These are phyloP conservation scores for Garra rufa DNA, from an alignment of 2,113 vertebrate species.

Conservation along the genomic window DNA sequence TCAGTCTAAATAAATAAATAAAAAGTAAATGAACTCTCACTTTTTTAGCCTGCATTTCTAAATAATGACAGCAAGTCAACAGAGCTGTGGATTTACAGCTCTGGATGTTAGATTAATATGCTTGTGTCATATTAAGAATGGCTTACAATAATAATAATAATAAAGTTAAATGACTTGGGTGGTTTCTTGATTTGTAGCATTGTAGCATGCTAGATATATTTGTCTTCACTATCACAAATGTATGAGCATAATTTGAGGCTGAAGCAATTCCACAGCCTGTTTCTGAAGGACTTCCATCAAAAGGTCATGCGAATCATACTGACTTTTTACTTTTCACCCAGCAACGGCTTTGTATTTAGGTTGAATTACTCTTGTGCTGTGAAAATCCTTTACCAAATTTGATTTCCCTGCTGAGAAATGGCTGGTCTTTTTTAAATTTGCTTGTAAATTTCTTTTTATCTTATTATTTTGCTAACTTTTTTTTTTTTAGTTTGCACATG, in stretches of 20 bases:
- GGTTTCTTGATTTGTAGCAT: neutral
- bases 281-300: conserved; percentile 13
- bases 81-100: conserved; percentile 12
- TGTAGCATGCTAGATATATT: neutral
- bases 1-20: neutral
- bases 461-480: no score
- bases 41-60: neutral
- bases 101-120: neutral
- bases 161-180: conserved; percentile 1
- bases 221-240: neutral
- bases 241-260: neutral
- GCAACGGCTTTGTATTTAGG: neutral
- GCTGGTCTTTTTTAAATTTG: no score
- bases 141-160: conserved; percentile 31
- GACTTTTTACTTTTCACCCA: neutral
- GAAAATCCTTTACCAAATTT: neutral
- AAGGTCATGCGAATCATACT: neutral
- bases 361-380: neutral
- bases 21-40: neutral
- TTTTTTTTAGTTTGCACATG: neutral
- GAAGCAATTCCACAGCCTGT: neutral
- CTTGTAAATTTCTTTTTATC: no score
- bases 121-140: conserved; percentile 12
- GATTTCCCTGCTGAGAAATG: no score
- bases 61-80: neutral